Evolutionary conservation across 2,888 invertebrate species (phyloP), one percentile per base, ranked within the genome.

Genomic region (Drosophila subsilvestris): DNA sequence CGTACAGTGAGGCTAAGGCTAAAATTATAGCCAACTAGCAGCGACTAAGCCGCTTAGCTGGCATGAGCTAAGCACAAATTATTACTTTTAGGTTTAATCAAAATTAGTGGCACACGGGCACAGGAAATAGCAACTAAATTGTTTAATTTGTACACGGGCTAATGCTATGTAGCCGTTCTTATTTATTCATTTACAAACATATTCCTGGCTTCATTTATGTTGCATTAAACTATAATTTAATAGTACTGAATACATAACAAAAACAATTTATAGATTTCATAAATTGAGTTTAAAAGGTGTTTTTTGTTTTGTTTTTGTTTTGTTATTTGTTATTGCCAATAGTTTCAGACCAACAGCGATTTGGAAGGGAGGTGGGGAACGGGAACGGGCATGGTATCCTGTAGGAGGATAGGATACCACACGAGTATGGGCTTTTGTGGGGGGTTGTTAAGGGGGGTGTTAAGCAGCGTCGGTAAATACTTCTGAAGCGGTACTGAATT

Each of bases 211-310:
- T 75, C 63, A 65, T 65, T 59, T 63, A 63, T 67, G 57, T 78
- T 66, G 75, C 53, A 54, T 60, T 72, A 78, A 75, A 58, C 82
- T 83, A 85, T 50, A 63, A 66, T 73, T 80, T 74, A 70, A 82
- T 69, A 75, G 69, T 80, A 79, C 86, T 77, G 76, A 80, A 86
- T 86, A 83, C 73, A 87, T 87, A 87, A 84, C 88, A 84, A 82
- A 81, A 83, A 74, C 83, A 83, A 74, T 82, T 80, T 76, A 69
- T 72, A 54, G 42, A 54, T 50, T 59, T 51, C 48, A 63, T 69
- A 77, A 67, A 61, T 78, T 72, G 67, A 76, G 69, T 76, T 83
- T 61, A 51, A 55, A 55, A 68, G 44, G 57, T 74, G 68, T 55
- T 32, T 50, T n/a, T n/a, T n/a, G n/a, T n/a, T n/a, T 37, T 37